Evolutionary conservation across 2,888 invertebrate genomes (phyloP), one percentile per base, ranked within the genome.

Genomic region (Amblyjoppa fuscipennis): DNA sequence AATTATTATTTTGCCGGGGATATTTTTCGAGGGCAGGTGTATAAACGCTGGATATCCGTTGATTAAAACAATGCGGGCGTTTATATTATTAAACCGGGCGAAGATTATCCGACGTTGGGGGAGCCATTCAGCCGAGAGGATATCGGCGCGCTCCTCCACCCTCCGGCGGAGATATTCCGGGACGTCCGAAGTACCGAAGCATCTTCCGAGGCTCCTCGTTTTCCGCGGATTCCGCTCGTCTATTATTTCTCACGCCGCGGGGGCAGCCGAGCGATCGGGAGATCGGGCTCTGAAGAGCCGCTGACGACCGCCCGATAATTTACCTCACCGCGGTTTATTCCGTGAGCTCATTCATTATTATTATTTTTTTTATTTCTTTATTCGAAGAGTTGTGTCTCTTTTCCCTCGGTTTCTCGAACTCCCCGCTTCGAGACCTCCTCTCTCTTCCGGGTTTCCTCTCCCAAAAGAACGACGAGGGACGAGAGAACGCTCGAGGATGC

Each of bases 401-500:
- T 45, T 31, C 13, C 59, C 16, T 20, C 31, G 49, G 38, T 5
- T 73, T 45, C 34, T 31, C 11, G 11, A 59, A 25, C 70, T 73
- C 78, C 70, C 20, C 31, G 59, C 51, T 25, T 61, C 53, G 41
- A 16, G 53, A 20, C 20, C 20, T 20, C 20, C 20, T 20, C 20
- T 20, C 20, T 20, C 20, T 20, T 20, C 20, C 64, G 41, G 66
- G 41, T 13, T 28, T 28, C 49, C 53, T 53, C 51, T 64, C 66
- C 16, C 38, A 71, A 66, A 51, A n/a, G 68, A 77, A 5, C 34
- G 25, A 56, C 78, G 56, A 49, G 31, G 59, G 77, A 66, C 81
- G 66, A 71, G 85, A 69, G 85, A 71, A 77, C 75, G 85, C 73
- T 77, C 84, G 82, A 81, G 76, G 73, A 83, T 28, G 85, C 77